Evolutionary conservation across 2,888 invertebrate species (phyloP), one percentile per base, ranked within the genome.

Genomic region (Yponomeuta sedellus): DNA sequence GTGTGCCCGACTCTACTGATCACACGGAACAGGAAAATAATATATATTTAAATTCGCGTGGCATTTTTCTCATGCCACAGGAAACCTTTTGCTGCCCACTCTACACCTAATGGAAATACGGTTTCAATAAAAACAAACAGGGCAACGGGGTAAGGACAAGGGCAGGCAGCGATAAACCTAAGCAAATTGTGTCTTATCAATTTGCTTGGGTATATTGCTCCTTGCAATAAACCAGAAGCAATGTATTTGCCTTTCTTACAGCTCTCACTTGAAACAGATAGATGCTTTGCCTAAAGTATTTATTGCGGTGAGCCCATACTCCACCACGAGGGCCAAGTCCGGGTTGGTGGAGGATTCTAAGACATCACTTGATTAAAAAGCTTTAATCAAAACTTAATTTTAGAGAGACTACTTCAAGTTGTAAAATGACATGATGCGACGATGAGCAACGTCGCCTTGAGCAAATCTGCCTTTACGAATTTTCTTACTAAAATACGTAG

Each of bases 1-100:
- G 52, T 19, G 59, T 67, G 63, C 65, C 66, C 28, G 63, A 40
- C 34, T 64, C 64, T 58, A 40, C 66, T 63, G 63, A 61, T 61
- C 40, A 25, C 61, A 25, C 58, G 57, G 40, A 58, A 61, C 16
- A 44, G 59, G 65, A 65, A 65, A 61, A 61, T 44, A 40, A 22
- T 11, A 40, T 22, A 44, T 44, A 52, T 59, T 59, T 25, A 59
- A n/a, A 22, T 22, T 12, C 10, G 16, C 16, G 16, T 16, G 44
- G 16, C 44, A 12, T 52, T 52, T 52, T 52, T 52, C 44, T 12
- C 16, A 16, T 16, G 10, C 34, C 34, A 34, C 1, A 52, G 44
- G 44, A 1, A 16, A 52, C 16, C 1, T 52, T 5, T 52, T 16
- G 44, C 44, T 12, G 44, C 44, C 34, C 34, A 34, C 34, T 34